Percentiles rank a stretch among this genome's conserved stretches.
These are phyloP conservation scores for Calidris pygmaea DNA, from an alignment of 2,113 vertebrate species.

Conservation along the genomic window DNA sequence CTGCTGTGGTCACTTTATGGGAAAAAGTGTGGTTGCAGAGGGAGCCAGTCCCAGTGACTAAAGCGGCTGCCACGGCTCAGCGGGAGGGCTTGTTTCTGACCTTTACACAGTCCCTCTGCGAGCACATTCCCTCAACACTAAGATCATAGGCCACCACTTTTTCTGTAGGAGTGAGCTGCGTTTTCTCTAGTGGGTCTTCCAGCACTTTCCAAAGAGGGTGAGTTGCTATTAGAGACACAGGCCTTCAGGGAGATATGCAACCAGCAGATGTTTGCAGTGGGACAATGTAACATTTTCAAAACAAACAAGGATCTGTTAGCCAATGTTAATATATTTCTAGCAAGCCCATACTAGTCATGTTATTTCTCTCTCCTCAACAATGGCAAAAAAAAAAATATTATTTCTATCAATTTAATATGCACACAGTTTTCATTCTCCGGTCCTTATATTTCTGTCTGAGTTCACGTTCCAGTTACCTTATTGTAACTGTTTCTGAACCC, in stretches of 20 bases:
- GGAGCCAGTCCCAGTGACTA: not conserved
- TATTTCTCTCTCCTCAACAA: not conserved
- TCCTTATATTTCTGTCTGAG: not conserved
- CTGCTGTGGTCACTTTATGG: not conserved
- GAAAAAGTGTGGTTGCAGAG: not conserved
- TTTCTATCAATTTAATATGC: not conserved
- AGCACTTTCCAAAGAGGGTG: not conserved
- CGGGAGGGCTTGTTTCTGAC: not conserved
- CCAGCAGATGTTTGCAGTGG: not conserved
- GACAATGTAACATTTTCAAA: not conserved
- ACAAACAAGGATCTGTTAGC: not conserved
- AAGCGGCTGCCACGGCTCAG: not conserved
- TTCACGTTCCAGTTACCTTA: not conserved
- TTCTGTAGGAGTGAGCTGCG: not conserved
- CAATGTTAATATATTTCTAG: not conserved
- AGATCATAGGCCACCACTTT: not conserved
- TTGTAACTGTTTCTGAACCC: not conserved
- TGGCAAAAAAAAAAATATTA: not conserved
- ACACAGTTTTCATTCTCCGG: not conserved
- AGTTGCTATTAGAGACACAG: not conserved
- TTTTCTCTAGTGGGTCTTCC: not conserved
- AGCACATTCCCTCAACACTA: not conserved
- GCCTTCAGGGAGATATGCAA: not conserved
- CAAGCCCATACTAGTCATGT: accelerated
- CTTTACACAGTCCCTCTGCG: not conserved